These are phyloP conservation scores for Trichomycterus rosablanca DNA, from an alignment of 2,113 vertebrate species.

Conservation along the genomic window DNA sequence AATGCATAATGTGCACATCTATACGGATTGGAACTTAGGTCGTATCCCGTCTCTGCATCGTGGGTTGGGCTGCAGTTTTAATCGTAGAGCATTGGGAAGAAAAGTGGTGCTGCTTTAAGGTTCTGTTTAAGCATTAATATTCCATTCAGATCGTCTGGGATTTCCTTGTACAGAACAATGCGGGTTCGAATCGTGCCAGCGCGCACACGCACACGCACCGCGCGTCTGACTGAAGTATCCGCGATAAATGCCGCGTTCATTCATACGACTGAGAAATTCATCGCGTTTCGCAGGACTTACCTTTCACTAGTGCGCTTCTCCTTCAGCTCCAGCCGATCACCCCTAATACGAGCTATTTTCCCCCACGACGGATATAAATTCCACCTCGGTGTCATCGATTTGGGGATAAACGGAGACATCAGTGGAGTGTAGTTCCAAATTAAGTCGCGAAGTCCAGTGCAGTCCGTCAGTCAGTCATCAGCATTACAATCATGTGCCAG, in stretches of 20 bases:
- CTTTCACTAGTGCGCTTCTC: constrained; percentile 41
- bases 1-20: too few species aligned
- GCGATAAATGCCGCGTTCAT: too few species aligned
- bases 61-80: constrained; percentile 5
- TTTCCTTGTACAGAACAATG: too few species aligned
- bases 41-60: constrained; percentile 12
- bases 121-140: too few species aligned
- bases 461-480: constrained; percentile 58
- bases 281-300: constrained; percentile 45
- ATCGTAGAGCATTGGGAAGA: not conserved
- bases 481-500: constrained; percentile 56
- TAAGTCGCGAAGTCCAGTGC: constrained; percentile 54
- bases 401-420: constrained; percentile 45
- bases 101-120: not conserved
- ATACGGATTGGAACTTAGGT: not conserved
- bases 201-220: too few species aligned
- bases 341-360: not conserved
- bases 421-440: constrained; percentile 62
- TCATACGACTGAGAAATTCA: not conserved
- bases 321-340: constrained; percentile 17
- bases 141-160: too few species aligned
- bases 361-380: constrained; percentile 29
- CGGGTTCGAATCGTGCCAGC: too few species aligned
- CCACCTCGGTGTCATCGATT: constrained; percentile 40
- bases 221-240: too few species aligned